A percentile compares a stretch with the other conserved stretches of the same genome.
These are phyloP conservation scores for Euspilapteryx auroguttella DNA, from an alignment of 2,888 invertebrate genomes.

Conservation along the genomic window DNA sequence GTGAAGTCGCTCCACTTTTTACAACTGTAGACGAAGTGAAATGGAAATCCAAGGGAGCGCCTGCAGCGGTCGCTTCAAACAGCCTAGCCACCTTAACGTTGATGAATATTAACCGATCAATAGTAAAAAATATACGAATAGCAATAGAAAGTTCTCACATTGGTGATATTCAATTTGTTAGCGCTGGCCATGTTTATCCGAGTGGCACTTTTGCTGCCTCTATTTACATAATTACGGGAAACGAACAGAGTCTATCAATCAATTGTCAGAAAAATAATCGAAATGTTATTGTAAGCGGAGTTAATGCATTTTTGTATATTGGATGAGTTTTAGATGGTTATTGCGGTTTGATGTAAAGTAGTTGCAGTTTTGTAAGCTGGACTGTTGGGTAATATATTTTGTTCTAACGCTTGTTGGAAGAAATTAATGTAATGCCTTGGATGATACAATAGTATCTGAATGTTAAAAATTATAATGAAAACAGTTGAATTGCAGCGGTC, in stretches of 20 bases:
- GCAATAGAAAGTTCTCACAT: slow-evolving; percentile 7
- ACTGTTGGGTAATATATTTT: too few relatives aligned
- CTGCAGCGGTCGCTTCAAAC: slow-evolving; percentile 4
- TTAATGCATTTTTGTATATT: background rate
- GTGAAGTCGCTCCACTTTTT: slow-evolving; percentile 18
- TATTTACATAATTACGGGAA: slow-evolving; percentile 16
- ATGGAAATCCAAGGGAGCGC: slow-evolving; percentile 2
- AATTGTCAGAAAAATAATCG: slow-evolving; percentile 6
- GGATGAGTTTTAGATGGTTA: too few relatives aligned
- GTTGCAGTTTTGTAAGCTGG: too few relatives aligned
- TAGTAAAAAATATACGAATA: slow-evolving; percentile 2
- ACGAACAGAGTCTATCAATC: slow-evolving; percentile 18
- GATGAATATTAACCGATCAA: slow-evolving; percentile 6
- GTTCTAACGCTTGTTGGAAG: background rate
- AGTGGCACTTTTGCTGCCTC: slow-evolving; percentile 11
- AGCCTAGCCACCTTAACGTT: slow-evolving; percentile 1
- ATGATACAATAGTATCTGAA: too few relatives aligned
- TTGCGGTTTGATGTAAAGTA: slow-evolving; percentile 2
- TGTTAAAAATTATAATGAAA: too few relatives aligned
- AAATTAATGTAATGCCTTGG: background rate
- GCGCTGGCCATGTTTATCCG: slow-evolving; percentile 11
- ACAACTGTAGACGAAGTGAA: slow-evolving; percentile 2
- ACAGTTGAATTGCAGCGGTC: too few relatives aligned
- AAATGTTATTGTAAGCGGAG: slow-evolving; percentile 2
- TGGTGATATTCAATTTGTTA: slow-evolving; percentile 7